Evolutionary conservation across 2,888 invertebrate species (phyloP).

Genomic region (Pheosia gnoma): DNA sequence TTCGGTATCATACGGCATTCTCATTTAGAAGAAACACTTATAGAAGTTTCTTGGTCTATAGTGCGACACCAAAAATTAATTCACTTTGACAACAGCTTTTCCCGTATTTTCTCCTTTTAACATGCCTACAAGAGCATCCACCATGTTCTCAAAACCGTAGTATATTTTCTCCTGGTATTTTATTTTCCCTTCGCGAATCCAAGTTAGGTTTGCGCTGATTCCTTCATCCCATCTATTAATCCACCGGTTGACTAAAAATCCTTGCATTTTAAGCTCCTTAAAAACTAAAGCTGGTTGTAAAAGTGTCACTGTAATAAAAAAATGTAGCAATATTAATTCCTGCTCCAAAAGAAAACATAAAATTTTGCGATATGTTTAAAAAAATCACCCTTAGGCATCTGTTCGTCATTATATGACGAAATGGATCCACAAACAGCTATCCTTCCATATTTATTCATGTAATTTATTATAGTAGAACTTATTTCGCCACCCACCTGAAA

Average conservation of each 20-base stretch:
- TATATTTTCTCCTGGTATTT: conserved; percentile 88
- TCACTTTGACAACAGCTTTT: conserved; percentile 87
- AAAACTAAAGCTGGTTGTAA: conserved; percentile 85
- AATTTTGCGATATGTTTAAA: too few relatives aligned
- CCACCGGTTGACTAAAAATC: conserved; percentile 86
- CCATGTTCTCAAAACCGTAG: conserved; percentile 89
- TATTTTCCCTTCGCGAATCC: conserved; percentile 88
- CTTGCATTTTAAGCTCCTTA: conserved; percentile 87
- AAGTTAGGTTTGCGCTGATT: conserved; percentile 84
- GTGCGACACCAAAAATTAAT: conserved; percentile 48
- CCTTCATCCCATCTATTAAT: conserved; percentile 85
- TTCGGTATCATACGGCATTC: too few relatives aligned
- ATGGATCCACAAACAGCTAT: conserved; percentile 89
- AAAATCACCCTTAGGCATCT: conserved; percentile 65
- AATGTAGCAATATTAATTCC: neutral
- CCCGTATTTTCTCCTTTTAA: conserved; percentile 87
- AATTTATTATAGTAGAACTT: conserved; percentile 84
- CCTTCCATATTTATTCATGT: conserved; percentile 87
- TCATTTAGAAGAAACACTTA: too few relatives aligned
- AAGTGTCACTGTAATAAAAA: conserved; percentile 64
- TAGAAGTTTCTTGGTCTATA: neutral
- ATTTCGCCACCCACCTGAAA: conserved; percentile 88
- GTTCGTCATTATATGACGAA: conserved; percentile 85
- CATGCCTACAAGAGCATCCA: conserved; percentile 87
- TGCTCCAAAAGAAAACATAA: neutral